Conservation (phyloP, 2,113 vertebrate species). For the Mellivora capensis region DNA sequence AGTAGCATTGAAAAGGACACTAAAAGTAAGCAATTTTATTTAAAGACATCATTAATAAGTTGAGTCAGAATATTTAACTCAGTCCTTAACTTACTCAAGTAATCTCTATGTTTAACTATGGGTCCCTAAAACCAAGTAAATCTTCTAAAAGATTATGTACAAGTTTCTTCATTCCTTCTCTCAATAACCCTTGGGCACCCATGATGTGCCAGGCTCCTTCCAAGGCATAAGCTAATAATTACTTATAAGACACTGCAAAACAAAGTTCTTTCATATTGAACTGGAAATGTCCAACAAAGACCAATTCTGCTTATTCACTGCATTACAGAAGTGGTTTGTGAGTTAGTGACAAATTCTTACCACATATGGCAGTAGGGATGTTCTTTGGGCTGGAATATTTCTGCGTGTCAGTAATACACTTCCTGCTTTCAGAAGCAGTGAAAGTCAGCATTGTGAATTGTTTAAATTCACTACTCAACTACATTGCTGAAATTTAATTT, state of each 20-base stretch:
- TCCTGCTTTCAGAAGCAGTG: constrained; percentile 79
- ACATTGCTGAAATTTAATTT: constrained; percentile 57
- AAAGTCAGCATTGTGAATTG: constrained; percentile 70
- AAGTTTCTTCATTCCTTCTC: constrained; percentile 23
- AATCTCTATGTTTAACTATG: background rate
- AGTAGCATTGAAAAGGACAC: background rate
- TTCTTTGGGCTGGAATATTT: constrained; percentile 77
- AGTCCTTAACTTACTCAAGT: background rate
- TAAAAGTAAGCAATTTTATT: constrained; percentile 24
- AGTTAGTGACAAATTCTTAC: constrained; percentile 78
- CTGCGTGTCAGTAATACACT: constrained; percentile 77
- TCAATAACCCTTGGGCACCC: constrained; percentile 16
- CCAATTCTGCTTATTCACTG: constrained; percentile 81
- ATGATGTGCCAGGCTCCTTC: constrained; percentile 34
- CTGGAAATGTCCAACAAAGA: constrained; percentile 67
- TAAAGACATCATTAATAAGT: constrained; percentile 16
- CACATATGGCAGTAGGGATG: constrained; percentile 76
- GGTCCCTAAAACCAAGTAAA: background rate
- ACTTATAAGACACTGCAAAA: constrained; percentile 55
- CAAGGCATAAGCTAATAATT: constrained; percentile 39
- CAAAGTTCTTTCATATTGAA: constrained; percentile 63
- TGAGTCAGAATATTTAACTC: constrained; percentile 21
- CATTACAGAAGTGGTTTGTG: constrained; percentile 79
- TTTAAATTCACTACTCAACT: constrained; percentile 57
- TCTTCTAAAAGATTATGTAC: background rate